phyloP scores from a whole-genome alignment of 2,888 invertebrate species.

The Coremacera marginata region DNA sequence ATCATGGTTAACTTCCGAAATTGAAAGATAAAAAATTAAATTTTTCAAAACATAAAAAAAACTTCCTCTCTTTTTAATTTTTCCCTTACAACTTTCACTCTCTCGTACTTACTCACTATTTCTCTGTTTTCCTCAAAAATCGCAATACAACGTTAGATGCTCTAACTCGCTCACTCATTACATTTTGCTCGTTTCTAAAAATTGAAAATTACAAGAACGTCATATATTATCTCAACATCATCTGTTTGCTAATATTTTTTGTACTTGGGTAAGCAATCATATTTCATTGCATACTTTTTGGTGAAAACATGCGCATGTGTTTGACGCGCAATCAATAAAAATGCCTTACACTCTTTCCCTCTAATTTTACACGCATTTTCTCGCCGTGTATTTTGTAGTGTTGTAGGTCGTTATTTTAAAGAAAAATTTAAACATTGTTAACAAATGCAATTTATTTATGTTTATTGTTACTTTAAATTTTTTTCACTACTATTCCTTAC shows the following conservation, averaged over 20 bases:
- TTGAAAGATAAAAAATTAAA: background rate
- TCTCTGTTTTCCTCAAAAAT: background rate
- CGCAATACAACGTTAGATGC: background rate
- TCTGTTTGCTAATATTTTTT: constrained; percentile 12
- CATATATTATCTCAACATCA: background rate
- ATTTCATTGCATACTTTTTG: constrained; percentile 19
- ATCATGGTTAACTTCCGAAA: background rate
- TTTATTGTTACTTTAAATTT: background rate
- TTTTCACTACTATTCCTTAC: background rate
- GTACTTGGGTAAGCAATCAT: background rate
- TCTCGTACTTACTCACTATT: constrained; percentile 39
- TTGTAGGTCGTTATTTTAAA: background rate
- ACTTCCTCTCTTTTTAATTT: constrained; percentile 26
- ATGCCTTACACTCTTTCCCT: background rate
- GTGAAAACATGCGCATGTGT: background rate
- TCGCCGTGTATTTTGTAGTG: constrained; percentile 8
- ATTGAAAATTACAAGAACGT: background rate
- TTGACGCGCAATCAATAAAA: background rate
- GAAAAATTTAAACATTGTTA: background rate
- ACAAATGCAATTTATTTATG: background rate
- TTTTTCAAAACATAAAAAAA: background rate
- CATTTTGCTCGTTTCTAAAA: background rate
- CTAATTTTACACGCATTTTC: background rate
- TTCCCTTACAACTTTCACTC: constrained; percentile 43
- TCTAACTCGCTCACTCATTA: background rate